phyloP scores from a whole-genome alignment of 2,888 invertebrate species.

The Caenorhabditis virilis region DNA sequence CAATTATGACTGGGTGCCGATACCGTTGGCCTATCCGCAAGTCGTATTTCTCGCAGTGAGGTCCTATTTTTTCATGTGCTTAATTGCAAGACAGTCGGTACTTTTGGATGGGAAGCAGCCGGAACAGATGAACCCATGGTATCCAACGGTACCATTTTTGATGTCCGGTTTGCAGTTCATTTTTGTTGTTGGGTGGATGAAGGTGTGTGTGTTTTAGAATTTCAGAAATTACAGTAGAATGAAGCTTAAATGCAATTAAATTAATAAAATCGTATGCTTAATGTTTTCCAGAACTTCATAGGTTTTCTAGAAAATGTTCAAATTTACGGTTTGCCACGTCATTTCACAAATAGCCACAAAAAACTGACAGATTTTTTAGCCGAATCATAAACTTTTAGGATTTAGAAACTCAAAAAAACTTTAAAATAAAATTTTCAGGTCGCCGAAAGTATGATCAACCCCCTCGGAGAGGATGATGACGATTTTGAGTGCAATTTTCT shows the following conservation, averaged over 20 bases:
- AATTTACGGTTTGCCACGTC: too few species aligned
- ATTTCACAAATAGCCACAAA: too few species aligned
- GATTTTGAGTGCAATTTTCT: conserved; percentile 60
- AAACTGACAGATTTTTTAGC: too few species aligned
- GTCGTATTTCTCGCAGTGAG: conserved; percentile 66
- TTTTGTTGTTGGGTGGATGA: conserved; percentile 66
- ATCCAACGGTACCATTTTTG: conserved; percentile 55
- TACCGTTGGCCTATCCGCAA: conserved; percentile 64
- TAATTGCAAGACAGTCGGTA: conserved; percentile 60
- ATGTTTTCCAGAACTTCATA: too few species aligned
- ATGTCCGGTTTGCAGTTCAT: conserved; percentile 64
- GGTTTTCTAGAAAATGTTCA: too few species aligned
- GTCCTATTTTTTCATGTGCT: conserved; percentile 61
- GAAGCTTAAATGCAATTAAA: too few species aligned
- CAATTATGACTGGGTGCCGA: conserved; percentile 61
- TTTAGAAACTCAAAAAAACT: too few species aligned
- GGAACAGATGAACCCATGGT: conserved; percentile 34
- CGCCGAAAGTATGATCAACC: conserved; percentile 63
- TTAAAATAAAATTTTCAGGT: too few species aligned
- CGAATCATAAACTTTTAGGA: too few species aligned
- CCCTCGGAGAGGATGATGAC: conserved; percentile 63
- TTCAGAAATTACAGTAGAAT: too few species aligned
- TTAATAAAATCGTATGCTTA: too few species aligned
- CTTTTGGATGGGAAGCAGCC: conserved; percentile 50
- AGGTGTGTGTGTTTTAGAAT: conserved; percentile 35